phyloP scores from a whole-genome alignment of 1,140 invertebrate species.

The Mya arenaria region DNA sequence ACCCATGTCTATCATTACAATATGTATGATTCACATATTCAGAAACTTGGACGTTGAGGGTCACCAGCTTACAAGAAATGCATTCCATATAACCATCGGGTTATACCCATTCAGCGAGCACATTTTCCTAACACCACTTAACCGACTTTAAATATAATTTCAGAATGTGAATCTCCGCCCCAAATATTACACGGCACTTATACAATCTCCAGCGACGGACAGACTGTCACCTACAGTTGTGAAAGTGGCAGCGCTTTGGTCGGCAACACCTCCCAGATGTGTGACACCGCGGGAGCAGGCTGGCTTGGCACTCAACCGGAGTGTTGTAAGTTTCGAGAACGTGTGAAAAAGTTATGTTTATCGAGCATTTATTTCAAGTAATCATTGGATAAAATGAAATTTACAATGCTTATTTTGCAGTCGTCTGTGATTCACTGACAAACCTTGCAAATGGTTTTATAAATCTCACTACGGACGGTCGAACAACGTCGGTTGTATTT shows the following conservation, averaged over 20 bases:
- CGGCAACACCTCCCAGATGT: background rate
- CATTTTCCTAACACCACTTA: background rate
- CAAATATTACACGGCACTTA: background rate
- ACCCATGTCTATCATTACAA: too few relatives aligned
- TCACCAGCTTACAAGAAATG: background rate
- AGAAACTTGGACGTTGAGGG: background rate
- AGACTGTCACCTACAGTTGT: conserved; percentile 3
- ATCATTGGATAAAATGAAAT: too few relatives aligned
- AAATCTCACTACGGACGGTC: background rate
- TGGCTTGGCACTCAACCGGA: conserved; percentile 2
- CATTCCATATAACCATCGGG: background rate
- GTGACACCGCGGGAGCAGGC: background rate
- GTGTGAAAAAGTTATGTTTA: too few relatives aligned
- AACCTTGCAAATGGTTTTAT: too few relatives aligned
- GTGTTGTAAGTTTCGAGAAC: conserved; percentile 8
- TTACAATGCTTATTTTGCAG: too few relatives aligned
- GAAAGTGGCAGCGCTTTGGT: background rate
- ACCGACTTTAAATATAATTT: background rate
- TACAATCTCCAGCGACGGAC: background rate
- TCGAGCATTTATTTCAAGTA: too few relatives aligned
- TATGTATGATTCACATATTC: too few relatives aligned
- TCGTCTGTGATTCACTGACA: too few relatives aligned
- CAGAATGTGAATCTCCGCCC: background rate
- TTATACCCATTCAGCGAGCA: background rate
- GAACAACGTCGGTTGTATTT: background rate